Conservation (phyloP, 2,113 vertebrate species). For the Struthidea cinerea region DNA sequence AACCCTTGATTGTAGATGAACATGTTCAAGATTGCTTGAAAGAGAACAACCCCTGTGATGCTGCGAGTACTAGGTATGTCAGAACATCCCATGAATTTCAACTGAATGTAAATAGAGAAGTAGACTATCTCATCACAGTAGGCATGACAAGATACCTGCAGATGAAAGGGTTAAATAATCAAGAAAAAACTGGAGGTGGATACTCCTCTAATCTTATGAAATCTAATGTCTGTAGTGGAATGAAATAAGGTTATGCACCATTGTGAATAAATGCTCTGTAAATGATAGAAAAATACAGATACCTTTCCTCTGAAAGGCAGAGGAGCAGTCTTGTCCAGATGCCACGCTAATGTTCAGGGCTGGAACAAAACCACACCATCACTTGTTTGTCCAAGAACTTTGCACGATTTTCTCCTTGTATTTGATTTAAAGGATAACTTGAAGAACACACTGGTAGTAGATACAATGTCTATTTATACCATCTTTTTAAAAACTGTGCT, state of each 20-base stretch:
- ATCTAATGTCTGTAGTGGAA: background rate
- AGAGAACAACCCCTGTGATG: background rate
- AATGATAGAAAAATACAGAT: background rate
- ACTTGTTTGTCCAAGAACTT: background rate
- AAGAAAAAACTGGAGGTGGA: background rate
- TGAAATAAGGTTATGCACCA: background rate
- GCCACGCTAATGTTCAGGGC: background rate
- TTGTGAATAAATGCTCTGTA: background rate
- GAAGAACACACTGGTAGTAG: background rate
- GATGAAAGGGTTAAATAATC: background rate
- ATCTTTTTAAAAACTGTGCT: background rate
- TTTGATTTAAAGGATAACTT: background rate
- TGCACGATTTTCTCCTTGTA: background rate
- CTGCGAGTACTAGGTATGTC: background rate
- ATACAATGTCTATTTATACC: background rate
- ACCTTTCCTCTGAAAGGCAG: background rate
- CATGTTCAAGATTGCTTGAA: conserved; percentile 22
- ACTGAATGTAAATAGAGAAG: background rate
- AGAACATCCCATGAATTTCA: background rate
- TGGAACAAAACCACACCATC: background rate
- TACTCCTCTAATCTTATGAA: background rate
- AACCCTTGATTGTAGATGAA: background rate
- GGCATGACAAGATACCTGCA: background rate
- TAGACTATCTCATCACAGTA: background rate
- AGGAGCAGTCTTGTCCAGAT: background rate